Evolutionary conservation across 2,888 invertebrate species (phyloP).

Genomic region (Thymelicus sylvestris): DNA sequence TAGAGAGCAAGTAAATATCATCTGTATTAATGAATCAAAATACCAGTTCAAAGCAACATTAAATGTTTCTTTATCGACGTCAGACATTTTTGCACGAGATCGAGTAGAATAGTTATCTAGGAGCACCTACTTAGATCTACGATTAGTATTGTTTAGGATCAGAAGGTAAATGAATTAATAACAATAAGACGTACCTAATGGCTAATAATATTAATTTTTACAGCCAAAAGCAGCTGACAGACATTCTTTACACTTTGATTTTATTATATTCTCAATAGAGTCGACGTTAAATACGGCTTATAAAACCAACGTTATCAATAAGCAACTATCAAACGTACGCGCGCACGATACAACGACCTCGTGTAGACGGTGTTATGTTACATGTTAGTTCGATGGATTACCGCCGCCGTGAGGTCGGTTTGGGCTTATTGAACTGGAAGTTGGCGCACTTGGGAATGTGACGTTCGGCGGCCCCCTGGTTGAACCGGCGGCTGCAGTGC

Average conservation of each 20-base stretch:
- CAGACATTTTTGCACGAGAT: conserved; percentile 26
- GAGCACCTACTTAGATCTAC: background rate
- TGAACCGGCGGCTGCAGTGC: conserved; percentile 94
- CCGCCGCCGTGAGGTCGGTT: conserved; percentile 65
- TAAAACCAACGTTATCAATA: background rate
- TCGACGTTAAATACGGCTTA: background rate
- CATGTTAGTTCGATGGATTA: conserved; percentile 50
- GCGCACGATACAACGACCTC: background rate
- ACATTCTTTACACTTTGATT: background rate
- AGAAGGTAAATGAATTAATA: background rate
- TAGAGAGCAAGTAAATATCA: conserved; percentile 59
- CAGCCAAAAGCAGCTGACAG: background rate
- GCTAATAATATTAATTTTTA: background rate
- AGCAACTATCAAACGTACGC: background rate
- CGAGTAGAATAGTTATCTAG: conserved; percentile 3
- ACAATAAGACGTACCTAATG: background rate
- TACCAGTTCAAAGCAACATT: conserved; percentile 37
- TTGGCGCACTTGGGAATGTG: conserved; percentile 97
- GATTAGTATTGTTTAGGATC: conserved; percentile 10
- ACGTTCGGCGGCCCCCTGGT: conserved; percentile 92
- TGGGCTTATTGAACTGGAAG: conserved; percentile 91
- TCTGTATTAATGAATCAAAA: conserved; percentile 55
- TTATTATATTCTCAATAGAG: background rate
- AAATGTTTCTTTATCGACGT: conserved; percentile 7
- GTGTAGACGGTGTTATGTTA: no score